A percentile compares a stretch with the other conserved stretches of the same genome.
These are phyloP conservation scores for Gobius niger DNA, from an alignment of 2,113 vertebrate species.

Conservation along the genomic window DNA sequence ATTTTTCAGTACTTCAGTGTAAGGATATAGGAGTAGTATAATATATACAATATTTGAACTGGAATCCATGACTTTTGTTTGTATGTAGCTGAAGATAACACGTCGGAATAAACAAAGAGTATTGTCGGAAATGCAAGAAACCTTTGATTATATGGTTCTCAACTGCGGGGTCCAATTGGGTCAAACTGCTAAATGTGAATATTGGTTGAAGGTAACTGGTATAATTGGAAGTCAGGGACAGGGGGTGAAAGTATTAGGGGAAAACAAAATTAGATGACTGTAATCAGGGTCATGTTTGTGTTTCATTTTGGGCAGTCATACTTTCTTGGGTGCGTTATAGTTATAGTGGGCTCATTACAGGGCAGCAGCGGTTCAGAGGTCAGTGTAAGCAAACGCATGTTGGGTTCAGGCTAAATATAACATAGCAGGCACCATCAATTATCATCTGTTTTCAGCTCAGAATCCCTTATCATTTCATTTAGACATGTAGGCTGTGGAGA, in stretches of 20 bases:
- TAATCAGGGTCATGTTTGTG: not conserved
- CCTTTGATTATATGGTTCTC: no score
- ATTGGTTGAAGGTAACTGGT: not conserved
- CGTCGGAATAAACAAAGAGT: no score
- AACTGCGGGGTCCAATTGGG: no score
- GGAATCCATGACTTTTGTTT: not conserved
- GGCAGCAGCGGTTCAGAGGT: constrained; percentile 23
- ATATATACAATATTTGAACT: not conserved
- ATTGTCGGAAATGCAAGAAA: no score
- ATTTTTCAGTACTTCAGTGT: constrained; percentile 16
- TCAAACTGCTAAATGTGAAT: no score
- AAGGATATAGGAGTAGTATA: not conserved
- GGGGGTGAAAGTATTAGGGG: no score
- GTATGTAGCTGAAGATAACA: no score
- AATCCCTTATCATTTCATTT: constrained; percentile 13
- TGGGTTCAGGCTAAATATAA: constrained; percentile 60
- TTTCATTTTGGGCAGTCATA: constrained; percentile 13
- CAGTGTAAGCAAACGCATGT: constrained; percentile 26
- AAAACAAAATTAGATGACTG: not conserved
- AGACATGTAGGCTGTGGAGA: not conserved
- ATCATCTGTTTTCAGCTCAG: constrained; percentile 47
- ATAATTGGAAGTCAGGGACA: not conserved
- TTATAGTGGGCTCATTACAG: constrained; percentile 12
- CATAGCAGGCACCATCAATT: constrained; percentile 51
- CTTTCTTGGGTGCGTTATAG: constrained; percentile 13